These are phyloP conservation scores for Andrena bicolor DNA, from an alignment of 2,888 invertebrate species.

Conservation along the genomic window DNA sequence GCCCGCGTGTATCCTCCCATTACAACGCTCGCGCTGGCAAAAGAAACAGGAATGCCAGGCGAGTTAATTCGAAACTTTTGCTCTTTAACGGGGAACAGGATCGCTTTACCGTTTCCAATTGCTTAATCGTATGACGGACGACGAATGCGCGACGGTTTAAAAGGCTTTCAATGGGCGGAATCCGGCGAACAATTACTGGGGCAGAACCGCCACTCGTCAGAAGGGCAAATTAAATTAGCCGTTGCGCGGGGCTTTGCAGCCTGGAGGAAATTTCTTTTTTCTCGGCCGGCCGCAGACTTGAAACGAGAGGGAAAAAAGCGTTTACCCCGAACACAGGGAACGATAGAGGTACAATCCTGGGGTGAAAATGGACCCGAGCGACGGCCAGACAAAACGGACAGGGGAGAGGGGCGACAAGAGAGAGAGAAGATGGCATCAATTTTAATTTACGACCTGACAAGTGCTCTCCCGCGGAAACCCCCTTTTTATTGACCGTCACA, in stretches of 20 bases:
- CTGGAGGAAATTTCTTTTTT: slow-evolving; percentile 33
- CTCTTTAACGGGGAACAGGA: neutral
- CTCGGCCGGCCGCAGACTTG: slow-evolving; percentile 24
- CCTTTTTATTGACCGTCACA: slow-evolving; percentile 28
- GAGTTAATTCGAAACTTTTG: neutral
- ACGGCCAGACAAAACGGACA: neutral
- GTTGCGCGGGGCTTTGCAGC: slow-evolving; percentile 30
- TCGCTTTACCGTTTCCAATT: neutral
- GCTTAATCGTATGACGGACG: neutral
- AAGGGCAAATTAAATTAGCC: slow-evolving; percentile 35
- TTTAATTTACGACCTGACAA: slow-evolving; percentile 28
- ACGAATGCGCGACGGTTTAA: neutral
- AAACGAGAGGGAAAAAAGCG: slow-evolving; percentile 21
- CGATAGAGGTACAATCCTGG: slow-evolving; percentile 13
- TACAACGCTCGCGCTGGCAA: neutral
- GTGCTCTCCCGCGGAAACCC: slow-evolving; percentile 17
- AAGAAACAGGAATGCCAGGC: neutral
- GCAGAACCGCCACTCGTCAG: slow-evolving; percentile 16
- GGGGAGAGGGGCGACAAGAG: neutral
- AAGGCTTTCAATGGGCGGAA: slow-evolving; percentile 2
- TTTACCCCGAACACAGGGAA: slow-evolving; percentile 25
- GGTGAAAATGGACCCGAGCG: slow-evolving; percentile 11
- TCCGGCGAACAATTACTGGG: slow-evolving; percentile 15
- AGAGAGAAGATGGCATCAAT: slow-evolving; percentile 13
- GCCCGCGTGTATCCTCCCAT: neutral